Conservation (phyloP, 2,797 vertebrate genomes). For the Nyctalus aviator region DNA sequence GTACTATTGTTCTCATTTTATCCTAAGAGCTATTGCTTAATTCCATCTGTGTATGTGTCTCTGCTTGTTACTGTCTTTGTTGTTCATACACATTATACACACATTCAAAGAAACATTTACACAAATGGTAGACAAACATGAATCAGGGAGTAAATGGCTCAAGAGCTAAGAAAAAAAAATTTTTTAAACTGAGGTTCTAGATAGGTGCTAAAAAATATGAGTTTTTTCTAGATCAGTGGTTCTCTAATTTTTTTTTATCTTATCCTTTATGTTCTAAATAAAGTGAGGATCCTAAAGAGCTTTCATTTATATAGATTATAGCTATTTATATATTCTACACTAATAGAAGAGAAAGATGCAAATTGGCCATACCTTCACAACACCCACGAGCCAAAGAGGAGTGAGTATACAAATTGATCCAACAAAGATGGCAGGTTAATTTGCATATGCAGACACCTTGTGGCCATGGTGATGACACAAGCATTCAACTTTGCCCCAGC, state of each 20-base stretch:
- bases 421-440: too few species aligned
- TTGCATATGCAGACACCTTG: too few species aligned
- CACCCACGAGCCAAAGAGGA: too few species aligned
- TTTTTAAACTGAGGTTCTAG: background rate
- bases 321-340: background rate
- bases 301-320: background rate
- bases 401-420: too few species aligned
- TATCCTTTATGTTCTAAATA: background rate
- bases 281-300: background rate
- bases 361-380: too few species aligned
- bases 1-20: background rate
- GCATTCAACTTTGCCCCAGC: too few species aligned
- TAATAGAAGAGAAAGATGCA: too few species aligned
- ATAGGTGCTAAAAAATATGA: background rate
- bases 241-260: background rate
- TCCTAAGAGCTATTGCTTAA: background rate
- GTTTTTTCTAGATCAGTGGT: background rate
- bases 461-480: too few species aligned
- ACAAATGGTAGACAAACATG: background rate
- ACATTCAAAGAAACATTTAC: background rate
- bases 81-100: background rate
- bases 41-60: background rate
- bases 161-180: background rate
- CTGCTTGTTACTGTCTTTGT: background rate
- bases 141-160: background rate